Evolutionary conservation across 2,113 vertebrate species (phyloP), one percentile per base, ranked within the genome.

Genomic region (Tor tambroides): DNA sequence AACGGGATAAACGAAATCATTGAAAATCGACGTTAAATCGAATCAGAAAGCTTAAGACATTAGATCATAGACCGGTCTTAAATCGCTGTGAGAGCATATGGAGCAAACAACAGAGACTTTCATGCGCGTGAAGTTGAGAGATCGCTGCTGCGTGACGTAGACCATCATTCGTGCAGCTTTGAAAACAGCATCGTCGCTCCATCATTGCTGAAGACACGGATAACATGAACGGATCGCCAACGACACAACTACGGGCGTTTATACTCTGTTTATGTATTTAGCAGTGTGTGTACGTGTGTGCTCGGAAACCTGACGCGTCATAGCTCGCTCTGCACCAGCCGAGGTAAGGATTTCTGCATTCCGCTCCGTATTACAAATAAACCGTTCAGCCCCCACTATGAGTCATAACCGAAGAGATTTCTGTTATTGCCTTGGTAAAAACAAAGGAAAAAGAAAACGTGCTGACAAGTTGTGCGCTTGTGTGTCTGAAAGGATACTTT

Each of bases 301-400:
- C 92, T 92, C 91, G 90, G 92, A 90, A 92, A 92, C 93, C 93
- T 93, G 93, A 93, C 92, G 91, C 92, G 91, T 86, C 92, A 86
- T 85, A 86, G 89, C 79, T 90, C 88, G 91, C 92, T 93, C 94
- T 95, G 94, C 95, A 94, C 78, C 94, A 95, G 93, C 92, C 90
- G 85, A 91, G 94, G 95, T 95, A 94, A 95, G 94, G 12, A 4
- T 92, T 92, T 89, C 3, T 86, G 28, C 91, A 90, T 84, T 89
- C 84, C 43, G 3, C 51, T 41, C 74, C n/a, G 17, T 78, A 78
- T 80, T 65, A 54, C 32, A 87, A 90, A 89, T 79, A 88, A 61
- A 84, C 61, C 78, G 32, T 71, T 49, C 74, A 83, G 59, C 23
- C 72, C 49, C 9, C 32, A 26, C 80, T 75, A 8, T 38, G 35